Base-by-base conservation (phyloP, 2,797 vertebrate species). In the Falco rusticolus region DNA sequence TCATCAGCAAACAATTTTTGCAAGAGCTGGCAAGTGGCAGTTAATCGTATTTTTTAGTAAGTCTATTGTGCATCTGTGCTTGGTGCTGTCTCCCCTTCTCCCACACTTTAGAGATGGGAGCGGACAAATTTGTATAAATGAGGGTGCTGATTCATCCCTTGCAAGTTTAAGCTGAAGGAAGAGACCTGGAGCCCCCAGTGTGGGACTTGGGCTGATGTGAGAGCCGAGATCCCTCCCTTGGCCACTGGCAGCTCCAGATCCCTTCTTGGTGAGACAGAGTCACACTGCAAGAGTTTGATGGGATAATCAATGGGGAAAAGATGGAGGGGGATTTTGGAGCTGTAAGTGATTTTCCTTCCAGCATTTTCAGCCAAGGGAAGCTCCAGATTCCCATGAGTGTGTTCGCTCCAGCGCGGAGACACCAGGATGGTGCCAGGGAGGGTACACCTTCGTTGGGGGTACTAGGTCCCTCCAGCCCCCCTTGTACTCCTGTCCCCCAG, bases 371-470 rank as follows among this genome's bases (percentile, higher is more conserved):
- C 75, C 75, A 11, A 51, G 43, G 45, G 33, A 60, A 31, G 65
- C 81, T 89, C 39, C 34, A 34, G 65, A 31, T 64, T 77, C 64
- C 43, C 15, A 3, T 6, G 5, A 22, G 21, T 0, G 2, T 2
- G 14, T 60, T 76, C 17, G n/a, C 47, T 68, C 47, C 4, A 5
- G 69, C 31, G 0, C 0, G 68, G 71, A 18, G 37, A 18, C 56
- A 24, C 0, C 2, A 66, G 51, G 77, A n/a, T 50, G 83, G 37
- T 81, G 72, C 81, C 39, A 0, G 1, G 5, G 11, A 43, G 17
- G 39, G 5, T 0, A 8, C 70, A 51, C 19, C 26, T 50, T 20
- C 1, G 6, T 13, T 0, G 1, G 4, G 65, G 79, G 33, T 25
- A 6, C 10, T 9, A 2, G 70, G 43, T 79, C 33, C 56, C 13